Evolutionary conservation across 1,140 invertebrate species (phyloP).

Genomic region (Lasioglossum albipes): DNA sequence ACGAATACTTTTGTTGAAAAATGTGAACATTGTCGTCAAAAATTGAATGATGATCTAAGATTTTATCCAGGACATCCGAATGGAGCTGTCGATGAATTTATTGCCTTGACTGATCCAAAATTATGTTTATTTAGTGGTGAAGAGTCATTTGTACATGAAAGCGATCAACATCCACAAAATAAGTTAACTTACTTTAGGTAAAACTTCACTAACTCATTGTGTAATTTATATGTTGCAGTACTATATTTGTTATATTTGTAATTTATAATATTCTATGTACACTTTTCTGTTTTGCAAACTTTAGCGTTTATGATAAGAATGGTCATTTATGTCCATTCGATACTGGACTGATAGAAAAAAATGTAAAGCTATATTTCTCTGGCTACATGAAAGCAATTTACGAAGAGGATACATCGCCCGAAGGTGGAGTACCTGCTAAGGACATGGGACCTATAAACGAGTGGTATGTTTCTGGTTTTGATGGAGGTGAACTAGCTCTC

Average conservation of each 20-base stretch:
- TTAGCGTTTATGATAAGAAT: constrained; percentile 89
- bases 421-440: constrained; percentile 87
- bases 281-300: constrained; percentile 64
- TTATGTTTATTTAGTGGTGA: constrained; percentile 86
- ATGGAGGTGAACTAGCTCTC: constrained; percentile 88
- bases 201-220: neutral
- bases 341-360: constrained; percentile 89
- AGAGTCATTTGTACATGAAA: constrained; percentile 80
- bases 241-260: neutral
- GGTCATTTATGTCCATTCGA: constrained; percentile 91
- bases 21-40: constrained; percentile 84
- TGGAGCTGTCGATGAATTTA: constrained; percentile 87
- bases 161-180: constrained; percentile 84
- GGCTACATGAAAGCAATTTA: constrained; percentile 92
- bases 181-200: constrained; percentile 83
- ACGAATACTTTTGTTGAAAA: constrained; percentile 40
- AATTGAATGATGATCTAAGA: constrained; percentile 84
- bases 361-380: constrained; percentile 88
- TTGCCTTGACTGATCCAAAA: constrained; percentile 88
- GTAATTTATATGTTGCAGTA: too few relatives aligned
- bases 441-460: constrained; percentile 92
- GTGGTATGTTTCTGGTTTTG: constrained; percentile 92
- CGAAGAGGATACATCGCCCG: constrained; percentile 85
- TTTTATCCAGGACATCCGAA: constrained; percentile 88
- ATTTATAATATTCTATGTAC: neutral